Evolutionary conservation across 2,888 invertebrate genomes (phyloP).

Genomic region (Eupithecia exiguata): DNA sequence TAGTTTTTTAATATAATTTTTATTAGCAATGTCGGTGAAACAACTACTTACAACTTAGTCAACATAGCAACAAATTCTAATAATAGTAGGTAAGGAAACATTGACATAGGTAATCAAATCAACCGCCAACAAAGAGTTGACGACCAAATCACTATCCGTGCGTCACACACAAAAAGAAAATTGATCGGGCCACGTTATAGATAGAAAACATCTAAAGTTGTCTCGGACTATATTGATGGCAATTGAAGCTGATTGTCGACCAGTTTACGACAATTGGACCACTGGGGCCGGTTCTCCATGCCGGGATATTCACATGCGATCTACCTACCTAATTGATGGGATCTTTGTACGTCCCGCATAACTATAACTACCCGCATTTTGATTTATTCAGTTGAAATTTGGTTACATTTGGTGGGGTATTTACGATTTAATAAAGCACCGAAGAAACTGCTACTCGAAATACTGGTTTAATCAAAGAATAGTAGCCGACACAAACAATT

Average conservation of each 20-base stretch:
- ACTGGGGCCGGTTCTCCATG: constrained; percentile 57
- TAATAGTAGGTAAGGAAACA: background rate
- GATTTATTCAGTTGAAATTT: constrained; percentile 17
- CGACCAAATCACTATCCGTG: constrained; percentile 26
- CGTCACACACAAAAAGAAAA: constrained; percentile 40
- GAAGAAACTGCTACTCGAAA: too few species aligned
- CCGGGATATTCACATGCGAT: constrained; percentile 75
- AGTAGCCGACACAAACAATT: too few species aligned
- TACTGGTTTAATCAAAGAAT: too few species aligned
- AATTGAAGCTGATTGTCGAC: constrained; percentile 79
- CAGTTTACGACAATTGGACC: constrained; percentile 77
- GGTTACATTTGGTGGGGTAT: background rate
- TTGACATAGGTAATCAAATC: constrained; percentile 17
- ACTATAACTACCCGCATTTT: constrained; percentile 30
- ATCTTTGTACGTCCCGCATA: constrained; percentile 44
- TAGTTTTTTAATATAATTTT: too few species aligned
- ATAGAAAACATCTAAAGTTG: constrained; percentile 49
- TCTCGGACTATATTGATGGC: constrained; percentile 74
- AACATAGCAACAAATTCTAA: background rate
- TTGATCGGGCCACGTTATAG: constrained; percentile 32
- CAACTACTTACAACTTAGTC: too few species aligned
- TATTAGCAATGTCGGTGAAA: too few species aligned
- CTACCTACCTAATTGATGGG: constrained; percentile 71
- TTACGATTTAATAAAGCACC: too few species aligned
- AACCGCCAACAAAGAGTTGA: constrained; percentile 14